Conservation (phyloP, 2,113 vertebrate species). For the Notarius quadriscutis region DNA sequence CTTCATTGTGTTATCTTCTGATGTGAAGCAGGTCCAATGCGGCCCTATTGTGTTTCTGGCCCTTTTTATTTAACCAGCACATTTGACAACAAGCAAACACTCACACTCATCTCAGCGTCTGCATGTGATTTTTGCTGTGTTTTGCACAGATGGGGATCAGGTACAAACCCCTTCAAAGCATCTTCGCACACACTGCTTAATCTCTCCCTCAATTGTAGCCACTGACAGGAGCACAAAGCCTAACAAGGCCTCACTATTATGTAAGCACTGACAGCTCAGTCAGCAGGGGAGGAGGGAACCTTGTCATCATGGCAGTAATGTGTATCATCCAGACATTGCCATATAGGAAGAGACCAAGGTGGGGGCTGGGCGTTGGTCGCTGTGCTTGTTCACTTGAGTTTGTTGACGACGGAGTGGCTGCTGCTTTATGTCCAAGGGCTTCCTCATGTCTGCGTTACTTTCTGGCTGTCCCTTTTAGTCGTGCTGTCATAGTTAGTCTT, state of each 20-base stretch:
- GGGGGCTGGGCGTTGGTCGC: conserved; percentile 34
- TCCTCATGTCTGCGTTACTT: too few species aligned
- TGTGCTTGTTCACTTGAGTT: background rate
- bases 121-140: conserved; percentile 62
- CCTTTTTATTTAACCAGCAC: background rate
- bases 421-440: too few species aligned
- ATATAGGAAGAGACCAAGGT: conserved; percentile 59
- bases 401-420: too few species aligned
- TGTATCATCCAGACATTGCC: conserved; percentile 70
- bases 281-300: conserved; percentile 62
- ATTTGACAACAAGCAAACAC: conserved; percentile 31
- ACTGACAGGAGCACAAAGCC: conserved; percentile 74
- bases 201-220: conserved; percentile 74
- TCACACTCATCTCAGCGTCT: conserved; percentile 53
- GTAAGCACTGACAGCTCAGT: conserved; percentile 78
- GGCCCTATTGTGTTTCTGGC: background rate
- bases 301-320: conserved; percentile 71
- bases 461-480: too few species aligned
- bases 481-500: too few species aligned
- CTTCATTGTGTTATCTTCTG: too few species aligned
- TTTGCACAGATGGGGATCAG: conserved; percentile 68
- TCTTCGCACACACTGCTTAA: conserved; percentile 69
- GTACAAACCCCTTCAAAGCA: conserved; percentile 69
- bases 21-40: background rate
- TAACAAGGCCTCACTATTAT: conserved; percentile 76